Percentiles rank a stretch among this genome's conserved stretches.
Conservation (phyloP, 2,113 vertebrate genomes). For the Oxygymnocypris stewartii region DNA sequence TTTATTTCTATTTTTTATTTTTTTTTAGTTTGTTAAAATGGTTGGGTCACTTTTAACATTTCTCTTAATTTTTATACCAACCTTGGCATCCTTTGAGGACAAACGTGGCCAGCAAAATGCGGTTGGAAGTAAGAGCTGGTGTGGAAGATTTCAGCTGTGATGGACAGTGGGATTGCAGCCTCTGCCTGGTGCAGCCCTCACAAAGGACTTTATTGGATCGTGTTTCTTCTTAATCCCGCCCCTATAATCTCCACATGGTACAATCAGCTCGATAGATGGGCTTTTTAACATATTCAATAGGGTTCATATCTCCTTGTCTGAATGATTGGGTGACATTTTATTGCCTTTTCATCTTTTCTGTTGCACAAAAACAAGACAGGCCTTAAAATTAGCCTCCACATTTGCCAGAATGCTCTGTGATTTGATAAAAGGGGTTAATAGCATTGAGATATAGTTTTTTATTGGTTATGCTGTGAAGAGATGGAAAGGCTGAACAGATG, state of each 20-base stretch:
- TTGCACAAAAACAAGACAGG: slow-evolving; percentile 68
- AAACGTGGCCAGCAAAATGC: slow-evolving; percentile 52
- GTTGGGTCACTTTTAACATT: slow-evolving; percentile 9
- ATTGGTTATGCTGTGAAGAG: slow-evolving; percentile 68
- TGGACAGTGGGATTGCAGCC: slow-evolving; percentile 84
- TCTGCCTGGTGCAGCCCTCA: slow-evolving; percentile 75
- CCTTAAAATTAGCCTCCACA: slow-evolving; percentile 58
- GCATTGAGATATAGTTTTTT: slow-evolving; percentile 19
- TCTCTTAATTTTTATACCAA: slow-evolving; percentile 4
- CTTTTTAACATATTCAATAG: slow-evolving; percentile 81
- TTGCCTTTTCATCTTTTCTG: slow-evolving; percentile 80
- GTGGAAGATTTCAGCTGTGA: slow-evolving; percentile 77
- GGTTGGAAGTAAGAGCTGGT: slow-evolving; percentile 49
- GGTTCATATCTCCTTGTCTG: slow-evolving; percentile 82
- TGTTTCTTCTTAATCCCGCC: slow-evolving; percentile 45
- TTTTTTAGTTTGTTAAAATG: background rate
- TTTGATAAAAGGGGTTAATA: slow-evolving; percentile 34
- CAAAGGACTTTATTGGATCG: slow-evolving; percentile 30
- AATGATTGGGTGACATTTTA: slow-evolving; percentile 71
- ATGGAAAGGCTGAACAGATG: slow-evolving; percentile 72
- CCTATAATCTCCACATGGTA: slow-evolving; percentile 65
- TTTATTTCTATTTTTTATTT: background rate
- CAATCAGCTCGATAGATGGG: slow-evolving; percentile 64
- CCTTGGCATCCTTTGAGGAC: slow-evolving; percentile 50
- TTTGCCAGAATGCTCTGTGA: slow-evolving; percentile 16